A percentile compares a stretch with the other conserved stretches of the same genome.
These are phyloP conservation scores for Scartelaos histophorus DNA, from an alignment of 2,113 vertebrate genomes.

Conservation along the genomic window DNA sequence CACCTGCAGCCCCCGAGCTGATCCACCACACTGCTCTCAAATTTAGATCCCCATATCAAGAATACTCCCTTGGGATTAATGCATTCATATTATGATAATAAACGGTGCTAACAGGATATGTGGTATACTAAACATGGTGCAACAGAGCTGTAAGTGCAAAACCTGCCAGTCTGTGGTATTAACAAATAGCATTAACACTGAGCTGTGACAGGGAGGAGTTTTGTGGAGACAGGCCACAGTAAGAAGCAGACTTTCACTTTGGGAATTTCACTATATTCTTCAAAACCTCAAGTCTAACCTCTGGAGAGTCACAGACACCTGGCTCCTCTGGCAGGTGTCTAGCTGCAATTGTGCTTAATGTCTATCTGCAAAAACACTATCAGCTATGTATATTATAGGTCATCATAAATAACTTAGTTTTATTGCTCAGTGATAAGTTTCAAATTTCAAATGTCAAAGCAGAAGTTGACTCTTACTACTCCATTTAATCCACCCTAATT, in stretches of 20 bases:
- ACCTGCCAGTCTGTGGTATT: conserved; percentile 4
- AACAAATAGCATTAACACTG: background rate
- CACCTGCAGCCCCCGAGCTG: conserved; percentile 51
- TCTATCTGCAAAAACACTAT: conserved; percentile 17
- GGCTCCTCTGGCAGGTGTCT: conserved; percentile 68
- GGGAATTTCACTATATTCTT: conserved; percentile 68
- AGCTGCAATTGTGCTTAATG: conserved; percentile 15
- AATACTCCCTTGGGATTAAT: conserved; percentile 46
- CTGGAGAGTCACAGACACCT: conserved; percentile 71
- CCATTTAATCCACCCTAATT: conserved; percentile 47
- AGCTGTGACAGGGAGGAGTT: background rate
- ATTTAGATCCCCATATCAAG: conserved; percentile 56
- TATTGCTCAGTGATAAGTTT: background rate
- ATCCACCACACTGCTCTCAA: conserved; percentile 50
- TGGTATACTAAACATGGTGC: conserved; percentile 24
- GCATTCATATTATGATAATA: conserved; percentile 35
- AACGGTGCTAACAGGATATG: conserved; percentile 36
- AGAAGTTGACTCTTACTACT: conserved; percentile 42
- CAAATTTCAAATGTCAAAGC: conserved; percentile 20
- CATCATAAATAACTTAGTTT: background rate
- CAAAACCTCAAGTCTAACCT: conserved; percentile 53
- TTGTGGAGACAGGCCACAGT: conserved; percentile 52
- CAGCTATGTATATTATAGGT: background rate
- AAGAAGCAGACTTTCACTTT: conserved; percentile 66
- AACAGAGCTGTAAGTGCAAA: conserved; percentile 19